Conservation (phyloP, 1,140 invertebrate genomes). For the Scylla paramamosain region DNA sequence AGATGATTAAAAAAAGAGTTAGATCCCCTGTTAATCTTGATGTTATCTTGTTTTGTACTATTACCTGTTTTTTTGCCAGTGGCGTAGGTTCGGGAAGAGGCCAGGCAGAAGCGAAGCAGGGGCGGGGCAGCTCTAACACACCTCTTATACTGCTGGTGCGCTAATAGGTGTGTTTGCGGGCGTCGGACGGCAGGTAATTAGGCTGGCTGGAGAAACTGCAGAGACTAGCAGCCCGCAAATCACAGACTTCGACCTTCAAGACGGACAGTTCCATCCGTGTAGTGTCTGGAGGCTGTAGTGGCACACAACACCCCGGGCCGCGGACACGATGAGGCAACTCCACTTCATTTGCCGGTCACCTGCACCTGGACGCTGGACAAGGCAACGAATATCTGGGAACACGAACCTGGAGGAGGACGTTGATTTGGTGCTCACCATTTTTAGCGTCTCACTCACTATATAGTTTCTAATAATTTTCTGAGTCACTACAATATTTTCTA, state of each 20-base stretch:
- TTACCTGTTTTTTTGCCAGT: too few species aligned
- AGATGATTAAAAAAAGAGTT: too few species aligned
- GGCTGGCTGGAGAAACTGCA: not conserved
- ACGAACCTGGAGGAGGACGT: not conserved
- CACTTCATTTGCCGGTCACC: not conserved
- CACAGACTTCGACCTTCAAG: slow-evolving; percentile 5
- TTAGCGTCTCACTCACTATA: not conserved
- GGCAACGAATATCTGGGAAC: not conserved
- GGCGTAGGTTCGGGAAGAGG: not conserved
- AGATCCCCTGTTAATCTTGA: too few species aligned
- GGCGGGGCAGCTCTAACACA: not conserved
- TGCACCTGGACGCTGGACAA: not conserved
- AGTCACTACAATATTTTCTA: not conserved
- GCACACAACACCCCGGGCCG: not conserved
- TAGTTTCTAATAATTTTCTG: not conserved
- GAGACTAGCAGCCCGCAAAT: slow-evolving; percentile 23
- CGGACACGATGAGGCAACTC: not conserved
- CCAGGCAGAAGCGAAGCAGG: not conserved
- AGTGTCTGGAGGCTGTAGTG: not conserved
- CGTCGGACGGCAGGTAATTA: slow-evolving; percentile 15
- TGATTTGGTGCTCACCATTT: not conserved
- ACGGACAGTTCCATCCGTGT: slow-evolving; percentile 19
- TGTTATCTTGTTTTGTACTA: too few species aligned
- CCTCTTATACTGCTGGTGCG: not conserved
- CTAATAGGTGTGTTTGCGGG: slow-evolving; percentile 35